Evolutionary conservation across 2,113 vertebrate species (phyloP).

Genomic region (Nerophis ophidion): DNA sequence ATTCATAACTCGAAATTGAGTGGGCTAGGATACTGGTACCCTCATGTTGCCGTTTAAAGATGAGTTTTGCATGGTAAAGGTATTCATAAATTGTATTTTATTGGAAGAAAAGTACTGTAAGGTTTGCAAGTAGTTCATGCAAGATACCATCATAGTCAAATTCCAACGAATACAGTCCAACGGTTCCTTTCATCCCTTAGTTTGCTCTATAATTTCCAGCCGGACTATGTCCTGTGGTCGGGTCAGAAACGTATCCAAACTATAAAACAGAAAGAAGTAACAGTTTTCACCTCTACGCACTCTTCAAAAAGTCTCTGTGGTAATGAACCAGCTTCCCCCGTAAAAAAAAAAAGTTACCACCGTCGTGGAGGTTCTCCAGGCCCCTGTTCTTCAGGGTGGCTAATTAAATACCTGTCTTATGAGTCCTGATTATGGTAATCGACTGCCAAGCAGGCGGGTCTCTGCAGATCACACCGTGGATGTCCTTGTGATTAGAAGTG

Average conservation of each 20-base stretch:
- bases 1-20: too few relatives aligned
- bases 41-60: too few relatives aligned
- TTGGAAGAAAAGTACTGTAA: too few relatives aligned
- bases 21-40: too few relatives aligned
- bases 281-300: background rate
- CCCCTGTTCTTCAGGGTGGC: slow-evolving; percentile 25
- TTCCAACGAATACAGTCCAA: too few relatives aligned
- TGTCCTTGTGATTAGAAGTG: slow-evolving; percentile 62
- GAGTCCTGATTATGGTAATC: slow-evolving; percentile 64
- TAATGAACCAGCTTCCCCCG: slow-evolving; percentile 3
- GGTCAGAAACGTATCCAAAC: background rate
- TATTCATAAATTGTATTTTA: too few relatives aligned
- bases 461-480: slow-evolving; percentile 40
- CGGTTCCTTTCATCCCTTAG: background rate
- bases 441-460: slow-evolving; percentile 31
- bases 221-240: background rate
- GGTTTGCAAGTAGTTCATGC: background rate
- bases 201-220: background rate
- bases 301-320: background rate
- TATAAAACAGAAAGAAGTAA: background rate
- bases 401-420: slow-evolving; percentile 63
- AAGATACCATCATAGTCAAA: background rate
- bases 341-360: slow-evolving; percentile 5
- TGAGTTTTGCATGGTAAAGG: too few relatives aligned
- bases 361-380: slow-evolving; percentile 8